Base-by-base conservation (phyloP, 2,113 vertebrate genomes). In the Ellobius talpinus region DNA sequence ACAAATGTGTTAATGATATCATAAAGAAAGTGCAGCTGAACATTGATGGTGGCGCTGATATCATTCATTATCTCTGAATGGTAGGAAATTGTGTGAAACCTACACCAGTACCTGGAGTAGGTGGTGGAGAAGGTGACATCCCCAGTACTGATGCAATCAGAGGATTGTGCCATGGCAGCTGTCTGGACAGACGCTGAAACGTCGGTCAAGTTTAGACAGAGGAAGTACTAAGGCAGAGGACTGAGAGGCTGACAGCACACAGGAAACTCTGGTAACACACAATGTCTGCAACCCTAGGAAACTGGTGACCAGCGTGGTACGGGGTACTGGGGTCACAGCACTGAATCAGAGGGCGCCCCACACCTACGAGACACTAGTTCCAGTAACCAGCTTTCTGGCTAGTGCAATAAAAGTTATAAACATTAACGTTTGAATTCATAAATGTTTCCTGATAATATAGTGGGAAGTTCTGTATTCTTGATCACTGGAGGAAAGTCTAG, bases 11-110 rank as follows among this genome's bases (percentile, higher is more conserved):
- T 70, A 42, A 85, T 66, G 45, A 92, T 73, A 29, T 73, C 89
- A 68, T 26, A 45, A 96, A 55, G 36, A 88, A 94, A 74, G 55
- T 39, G 26, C 19, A 1, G 45, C 70, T 63, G 65, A 95, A 86
- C 79, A 72, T 16, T 3, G 1, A 86, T 47, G 72, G 77, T 4
- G 31, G 91, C 13, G 47, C 39, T 24, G 50, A 55, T 29, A 4
- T 58, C 78, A 79, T 65, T 55, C 65, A 66, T 47, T 26, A 26
- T 19, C n/a, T 42, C 77, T 55, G 10, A 79, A 65, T 76, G 8
- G 1, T 58, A 72, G 52, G n/a, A 78, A 52, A 87, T 23, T 7
- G 52, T 36, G 58, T 36, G 66, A 87, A 82, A 89, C 61, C 42
- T 1, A 65, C 13, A 33, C 77, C 7, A 6, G 17, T 2, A 8